These are phyloP conservation scores for Ptilorrhoa leucosticta DNA, from an alignment of 2,113 vertebrate genomes.

Conservation along the genomic window DNA sequence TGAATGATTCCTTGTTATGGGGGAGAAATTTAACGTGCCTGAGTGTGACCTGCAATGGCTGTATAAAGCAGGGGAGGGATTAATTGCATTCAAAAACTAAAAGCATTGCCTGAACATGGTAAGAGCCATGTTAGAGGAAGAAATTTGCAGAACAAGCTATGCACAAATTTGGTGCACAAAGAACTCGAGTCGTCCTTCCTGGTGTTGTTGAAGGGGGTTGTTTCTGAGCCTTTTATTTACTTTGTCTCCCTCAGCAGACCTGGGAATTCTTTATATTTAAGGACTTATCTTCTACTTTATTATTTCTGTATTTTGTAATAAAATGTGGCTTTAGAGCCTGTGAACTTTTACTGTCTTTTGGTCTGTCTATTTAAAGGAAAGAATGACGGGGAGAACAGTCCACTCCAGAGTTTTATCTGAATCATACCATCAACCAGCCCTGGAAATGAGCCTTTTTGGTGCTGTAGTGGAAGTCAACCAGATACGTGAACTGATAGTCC, in stretches of 20 bases:
- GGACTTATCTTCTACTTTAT: not conserved
- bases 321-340: not conserved
- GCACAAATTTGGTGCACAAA: not conserved
- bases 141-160: not conserved
- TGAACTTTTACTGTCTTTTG: not conserved
- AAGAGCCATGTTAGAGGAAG: not conserved
- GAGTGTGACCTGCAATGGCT: not conserved
- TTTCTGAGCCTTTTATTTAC: not conserved
- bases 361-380: not conserved
- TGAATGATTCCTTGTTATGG: not conserved
- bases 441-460: not conserved
- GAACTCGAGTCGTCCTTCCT: not conserved
- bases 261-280: not conserved
- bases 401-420: not conserved
- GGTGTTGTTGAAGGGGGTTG: not conserved
- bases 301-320: not conserved
- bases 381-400: not conserved
- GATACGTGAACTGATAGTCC: not conserved
- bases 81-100: not conserved
- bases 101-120: not conserved
- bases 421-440: not conserved
- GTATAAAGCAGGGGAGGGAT: not conserved
- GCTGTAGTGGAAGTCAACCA: not conserved
- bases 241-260: not conserved
- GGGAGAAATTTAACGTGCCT: not conserved